Conservation (phyloP, 2,113 vertebrate species). For the Platichthys stellatus region DNA sequence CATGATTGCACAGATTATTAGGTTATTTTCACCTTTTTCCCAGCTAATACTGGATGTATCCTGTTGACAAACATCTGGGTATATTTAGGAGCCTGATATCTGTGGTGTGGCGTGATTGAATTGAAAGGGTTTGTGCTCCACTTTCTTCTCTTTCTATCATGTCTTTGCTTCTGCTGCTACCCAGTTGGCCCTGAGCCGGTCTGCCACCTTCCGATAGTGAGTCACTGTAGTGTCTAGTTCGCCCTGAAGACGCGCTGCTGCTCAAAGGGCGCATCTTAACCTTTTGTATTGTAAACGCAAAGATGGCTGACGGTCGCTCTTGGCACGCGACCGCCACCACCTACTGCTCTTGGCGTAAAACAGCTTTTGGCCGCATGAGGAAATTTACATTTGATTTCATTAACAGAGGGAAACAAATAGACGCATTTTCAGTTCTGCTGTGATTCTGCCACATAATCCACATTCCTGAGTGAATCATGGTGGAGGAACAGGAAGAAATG, state of each 20-base stretch:
- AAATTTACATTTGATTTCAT: background rate
- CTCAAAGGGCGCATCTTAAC: background rate
- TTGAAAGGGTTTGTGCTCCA: too few relatives aligned
- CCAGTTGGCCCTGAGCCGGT: too few relatives aligned
- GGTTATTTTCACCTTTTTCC: too few relatives aligned
- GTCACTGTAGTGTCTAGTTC: background rate
- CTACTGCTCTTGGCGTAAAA: background rate
- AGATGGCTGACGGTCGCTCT: background rate
- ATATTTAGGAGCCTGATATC: too few relatives aligned
- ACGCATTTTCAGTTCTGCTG: background rate
- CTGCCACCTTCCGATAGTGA: background rate
- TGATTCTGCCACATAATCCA: conserved; percentile 23
- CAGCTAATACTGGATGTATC: too few relatives aligned
- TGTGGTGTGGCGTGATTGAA: too few relatives aligned
- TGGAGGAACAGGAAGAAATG: conserved; percentile 21
- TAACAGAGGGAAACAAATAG: background rate
- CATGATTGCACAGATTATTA: too few relatives aligned
- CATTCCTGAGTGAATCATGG: conserved; percentile 27
- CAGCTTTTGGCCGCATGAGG: too few relatives aligned
- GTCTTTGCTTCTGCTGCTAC: too few relatives aligned
- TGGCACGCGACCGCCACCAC: background rate
- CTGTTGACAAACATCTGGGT: too few relatives aligned
- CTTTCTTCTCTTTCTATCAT: too few relatives aligned
- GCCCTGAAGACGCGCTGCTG: background rate
- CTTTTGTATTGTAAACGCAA: background rate